These are phyloP conservation scores for Aldrovandia affinis DNA, from an alignment of 2,797 vertebrate species.

Conservation along the genomic window DNA sequence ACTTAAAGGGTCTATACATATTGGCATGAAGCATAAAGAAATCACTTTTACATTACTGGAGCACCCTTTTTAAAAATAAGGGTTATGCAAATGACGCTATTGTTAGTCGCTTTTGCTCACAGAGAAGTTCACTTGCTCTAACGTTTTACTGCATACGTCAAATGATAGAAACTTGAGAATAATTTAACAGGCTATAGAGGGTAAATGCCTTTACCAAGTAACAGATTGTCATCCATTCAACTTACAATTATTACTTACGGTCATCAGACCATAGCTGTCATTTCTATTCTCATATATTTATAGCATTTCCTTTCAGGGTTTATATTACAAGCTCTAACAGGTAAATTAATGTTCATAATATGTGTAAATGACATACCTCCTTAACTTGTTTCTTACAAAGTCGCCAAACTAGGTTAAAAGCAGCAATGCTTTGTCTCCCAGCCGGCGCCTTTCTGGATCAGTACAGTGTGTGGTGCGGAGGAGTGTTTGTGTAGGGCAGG, in stretches of 20 bases:
- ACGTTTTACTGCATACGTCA: background rate
- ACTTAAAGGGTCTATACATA: background rate
- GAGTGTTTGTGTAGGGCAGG: background rate
- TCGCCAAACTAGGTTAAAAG: background rate
- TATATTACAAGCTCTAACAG: background rate
- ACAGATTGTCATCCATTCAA: background rate
- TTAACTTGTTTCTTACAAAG: background rate
- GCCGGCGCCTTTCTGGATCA: background rate
- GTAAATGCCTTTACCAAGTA: conserved; percentile 1
- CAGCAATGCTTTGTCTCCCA: background rate
- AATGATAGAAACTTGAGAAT: background rate
- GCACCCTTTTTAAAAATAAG: background rate
- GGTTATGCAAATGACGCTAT: too few species aligned
- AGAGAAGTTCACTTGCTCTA: background rate
- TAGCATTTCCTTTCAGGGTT: background rate
- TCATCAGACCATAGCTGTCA: background rate
- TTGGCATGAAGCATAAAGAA: background rate
- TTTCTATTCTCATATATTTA: background rate
- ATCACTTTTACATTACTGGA: background rate
- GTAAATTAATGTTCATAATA: background rate
- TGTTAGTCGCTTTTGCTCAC: background rate
- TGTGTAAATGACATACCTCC: background rate
- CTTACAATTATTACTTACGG: background rate
- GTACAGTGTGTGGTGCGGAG: background rate
- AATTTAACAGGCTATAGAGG: background rate